Evolutionary conservation across 1,140 invertebrate genomes (phyloP).

Genomic region (Meteorus sp.): DNA sequence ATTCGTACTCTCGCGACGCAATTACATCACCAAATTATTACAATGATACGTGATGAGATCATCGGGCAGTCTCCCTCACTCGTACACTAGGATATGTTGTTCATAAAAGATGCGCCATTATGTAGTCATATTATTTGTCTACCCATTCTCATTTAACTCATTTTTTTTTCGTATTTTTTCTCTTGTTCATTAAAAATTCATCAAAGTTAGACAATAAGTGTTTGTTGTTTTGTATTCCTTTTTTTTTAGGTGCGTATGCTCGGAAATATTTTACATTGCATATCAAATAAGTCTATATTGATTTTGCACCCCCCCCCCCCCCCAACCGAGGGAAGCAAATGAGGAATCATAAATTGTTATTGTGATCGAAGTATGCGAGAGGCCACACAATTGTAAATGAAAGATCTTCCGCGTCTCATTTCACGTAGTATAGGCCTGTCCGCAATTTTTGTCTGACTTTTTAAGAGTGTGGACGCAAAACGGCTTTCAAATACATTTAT

Average conservation of each 20-base stretch:
- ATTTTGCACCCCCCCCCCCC: not conserved
- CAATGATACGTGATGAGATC: constrained; percentile 21
- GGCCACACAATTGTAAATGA: too few species aligned
- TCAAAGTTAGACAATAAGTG: constrained; percentile 23
- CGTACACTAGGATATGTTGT: constrained; percentile 57
- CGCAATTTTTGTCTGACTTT: not conserved
- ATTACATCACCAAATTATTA: constrained; percentile 23
- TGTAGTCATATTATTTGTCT: constrained; percentile 47
- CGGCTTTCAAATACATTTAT: constrained; percentile 1
- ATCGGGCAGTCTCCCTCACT: constrained; percentile 40
- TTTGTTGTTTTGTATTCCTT: not conserved
- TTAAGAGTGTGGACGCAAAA: too few species aligned
- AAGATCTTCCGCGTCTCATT: too few species aligned
- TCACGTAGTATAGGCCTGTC: not conserved
- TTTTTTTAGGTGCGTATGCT: constrained; percentile 44
- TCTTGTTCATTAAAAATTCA: constrained; percentile 41
- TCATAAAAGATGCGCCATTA: constrained; percentile 52
- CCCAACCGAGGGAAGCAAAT: too few species aligned
- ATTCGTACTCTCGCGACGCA: not conserved
- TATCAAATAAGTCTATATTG: constrained; percentile 25
- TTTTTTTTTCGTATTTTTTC: constrained; percentile 36
- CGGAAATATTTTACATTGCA: constrained; percentile 50
- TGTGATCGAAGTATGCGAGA: too few species aligned
- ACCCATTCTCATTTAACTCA: constrained; percentile 45
- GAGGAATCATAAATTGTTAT: too few species aligned